These are phyloP conservation scores for Melanerpes formicivorus DNA, from an alignment of 2,113 vertebrate species.

Conservation along the genomic window DNA sequence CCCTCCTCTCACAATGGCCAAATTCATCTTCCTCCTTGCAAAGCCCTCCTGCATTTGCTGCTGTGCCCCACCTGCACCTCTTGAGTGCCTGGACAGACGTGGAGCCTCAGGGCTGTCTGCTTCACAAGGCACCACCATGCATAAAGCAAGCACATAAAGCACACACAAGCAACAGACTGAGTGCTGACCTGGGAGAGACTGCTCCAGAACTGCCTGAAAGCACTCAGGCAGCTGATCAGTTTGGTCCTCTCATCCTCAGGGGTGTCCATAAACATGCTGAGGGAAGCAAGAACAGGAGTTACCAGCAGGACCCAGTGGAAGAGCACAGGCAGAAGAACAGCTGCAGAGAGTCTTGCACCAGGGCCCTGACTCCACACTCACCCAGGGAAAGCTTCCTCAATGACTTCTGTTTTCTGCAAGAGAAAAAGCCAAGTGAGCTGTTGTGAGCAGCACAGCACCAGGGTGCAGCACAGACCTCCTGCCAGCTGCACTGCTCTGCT, in stretches of 20 bases:
- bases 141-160: not conserved
- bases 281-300: conserved; percentile 19
- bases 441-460: not conserved
- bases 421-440: not conserved
- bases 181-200: conserved; percentile 89
- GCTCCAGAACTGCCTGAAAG: conserved; percentile 94
- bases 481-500: not conserved
- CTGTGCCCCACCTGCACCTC: fast-evolving
- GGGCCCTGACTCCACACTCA: conserved; percentile 68
- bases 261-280: conserved; percentile 97
- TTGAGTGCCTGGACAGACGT: not conserved
- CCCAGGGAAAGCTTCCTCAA: conserved; percentile 98
- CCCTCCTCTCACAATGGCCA: not conserved
- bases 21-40: not conserved
- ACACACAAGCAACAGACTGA: not conserved
- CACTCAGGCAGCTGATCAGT: conserved; percentile 91
- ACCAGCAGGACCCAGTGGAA: not conserved
- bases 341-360: not conserved
- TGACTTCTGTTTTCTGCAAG: conserved; percentile 94
- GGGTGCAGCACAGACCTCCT: not conserved
- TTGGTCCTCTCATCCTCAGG: conserved; percentile 96
- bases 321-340: not conserved
- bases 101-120: not conserved
- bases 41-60: not conserved
- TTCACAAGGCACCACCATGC: not conserved